Evolutionary conservation across 2,113 vertebrate genomes (phyloP).

Genomic region (Ariopsis seemanni): DNA sequence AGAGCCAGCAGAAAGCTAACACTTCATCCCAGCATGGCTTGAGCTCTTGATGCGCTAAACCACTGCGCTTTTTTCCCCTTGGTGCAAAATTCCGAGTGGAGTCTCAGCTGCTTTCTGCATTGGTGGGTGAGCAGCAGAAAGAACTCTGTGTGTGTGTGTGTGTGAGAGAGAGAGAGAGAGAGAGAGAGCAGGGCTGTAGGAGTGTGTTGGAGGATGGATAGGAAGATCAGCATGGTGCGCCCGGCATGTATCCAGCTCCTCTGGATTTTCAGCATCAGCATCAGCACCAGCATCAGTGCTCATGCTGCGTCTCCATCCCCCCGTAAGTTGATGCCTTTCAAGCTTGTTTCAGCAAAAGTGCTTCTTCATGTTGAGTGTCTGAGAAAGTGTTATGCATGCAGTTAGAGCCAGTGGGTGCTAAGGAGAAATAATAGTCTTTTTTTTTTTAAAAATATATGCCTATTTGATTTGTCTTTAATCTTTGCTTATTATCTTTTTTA

Average conservation of each 20-base stretch:
- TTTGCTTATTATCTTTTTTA: background rate
- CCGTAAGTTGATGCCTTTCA: slow-evolving; percentile 69
- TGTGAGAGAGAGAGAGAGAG: background rate
- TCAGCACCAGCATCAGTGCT: slow-evolving; percentile 59
- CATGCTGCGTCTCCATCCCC: slow-evolving; percentile 72
- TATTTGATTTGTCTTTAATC: background rate
- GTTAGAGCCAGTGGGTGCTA: background rate
- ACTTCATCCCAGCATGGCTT: background rate
- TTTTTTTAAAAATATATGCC: no score
- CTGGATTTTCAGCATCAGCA: slow-evolving; percentile 71
- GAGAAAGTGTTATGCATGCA: background rate
- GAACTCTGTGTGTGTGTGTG: background rate
- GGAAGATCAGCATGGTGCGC: slow-evolving; percentile 66
- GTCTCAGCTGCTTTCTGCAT: slow-evolving; percentile 3
- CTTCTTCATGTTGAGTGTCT: background rate
- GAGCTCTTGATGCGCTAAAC: background rate
- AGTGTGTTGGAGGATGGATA: slow-evolving; percentile 15
- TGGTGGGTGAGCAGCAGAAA: background rate
- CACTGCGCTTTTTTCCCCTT: background rate
- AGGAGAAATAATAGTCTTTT: background rate
- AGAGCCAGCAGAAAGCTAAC: background rate
- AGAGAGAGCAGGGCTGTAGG: background rate
- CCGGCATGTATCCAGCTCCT: slow-evolving; percentile 62
- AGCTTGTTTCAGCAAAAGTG: background rate
- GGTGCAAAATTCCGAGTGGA: background rate